Conservation (phyloP, 2,888 invertebrate species). For the Patella pellucida region DNA sequence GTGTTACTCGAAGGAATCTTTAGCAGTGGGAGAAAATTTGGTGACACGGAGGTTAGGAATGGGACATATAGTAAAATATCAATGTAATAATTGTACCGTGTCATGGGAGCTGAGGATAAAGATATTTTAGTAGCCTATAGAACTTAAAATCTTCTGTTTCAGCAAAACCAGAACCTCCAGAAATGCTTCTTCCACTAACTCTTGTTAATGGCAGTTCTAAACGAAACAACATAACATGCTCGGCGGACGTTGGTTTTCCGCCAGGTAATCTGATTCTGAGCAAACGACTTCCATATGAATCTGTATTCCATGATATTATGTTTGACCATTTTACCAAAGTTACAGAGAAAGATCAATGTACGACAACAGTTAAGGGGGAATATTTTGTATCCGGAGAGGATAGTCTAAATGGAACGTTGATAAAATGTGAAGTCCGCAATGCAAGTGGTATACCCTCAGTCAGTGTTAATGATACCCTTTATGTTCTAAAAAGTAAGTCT, state of each 20-base stretch:
- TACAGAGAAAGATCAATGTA: conserved; percentile 21
- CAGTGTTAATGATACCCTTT: conserved; percentile 27
- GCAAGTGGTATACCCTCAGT: conserved; percentile 27
- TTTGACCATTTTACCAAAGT: conserved; percentile 5
- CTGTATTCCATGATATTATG: conserved; percentile 24
- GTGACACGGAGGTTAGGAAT: too few species aligned
- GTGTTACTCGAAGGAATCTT: too few species aligned
- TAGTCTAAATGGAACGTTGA: conserved; percentile 30
- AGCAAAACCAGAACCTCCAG: conserved; percentile 39
- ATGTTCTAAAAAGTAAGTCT: conserved; percentile 39
- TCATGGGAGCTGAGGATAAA: not conserved
- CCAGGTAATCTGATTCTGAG: conserved; percentile 31
- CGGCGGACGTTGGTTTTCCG: conserved; percentile 41
- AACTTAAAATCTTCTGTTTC: conserved; percentile 11
- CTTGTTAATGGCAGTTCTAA: conserved; percentile 34
- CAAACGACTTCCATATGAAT: conserved; percentile 19
- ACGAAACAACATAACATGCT: conserved; percentile 31
- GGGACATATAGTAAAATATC: too few species aligned
- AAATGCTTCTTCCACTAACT: conserved; percentile 33
- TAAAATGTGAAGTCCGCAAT: conserved; percentile 38
- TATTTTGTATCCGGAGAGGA: not conserved
- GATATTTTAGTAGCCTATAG: not conserved
- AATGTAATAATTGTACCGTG: too few species aligned
- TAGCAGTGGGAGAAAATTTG: too few species aligned
- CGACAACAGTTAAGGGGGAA: conserved; percentile 23